These are phyloP conservation scores for Cassiopea andromeda DNA, from an alignment of 30 jellyfish, hydroid and myxozoan genomes.

Conservation along the genomic window DNA sequence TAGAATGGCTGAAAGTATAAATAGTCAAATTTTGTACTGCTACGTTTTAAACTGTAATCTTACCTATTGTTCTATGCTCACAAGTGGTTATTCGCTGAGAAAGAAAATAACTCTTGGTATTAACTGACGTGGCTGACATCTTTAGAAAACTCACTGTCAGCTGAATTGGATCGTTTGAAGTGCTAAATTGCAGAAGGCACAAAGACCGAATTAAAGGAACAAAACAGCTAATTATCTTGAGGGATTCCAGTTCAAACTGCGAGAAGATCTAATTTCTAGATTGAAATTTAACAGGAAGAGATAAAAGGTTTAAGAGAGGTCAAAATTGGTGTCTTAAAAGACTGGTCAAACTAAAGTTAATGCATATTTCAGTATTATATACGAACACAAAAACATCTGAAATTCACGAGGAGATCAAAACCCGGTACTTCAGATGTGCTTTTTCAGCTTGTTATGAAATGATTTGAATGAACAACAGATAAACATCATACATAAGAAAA, in stretches of 20 bases:
- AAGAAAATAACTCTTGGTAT: no score
- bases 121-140: no score
- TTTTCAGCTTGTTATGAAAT: constrained; percentile 4
- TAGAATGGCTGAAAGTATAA: no score
- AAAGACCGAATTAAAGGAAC: background rate
- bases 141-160: no score
- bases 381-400: background rate
- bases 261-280: background rate
- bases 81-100: no score
- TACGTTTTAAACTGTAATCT: no score
- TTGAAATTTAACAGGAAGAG: background rate
- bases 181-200: background rate
- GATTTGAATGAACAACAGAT: constrained; percentile 22
- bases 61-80: no score
- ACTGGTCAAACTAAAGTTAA: background rate
- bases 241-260: background rate
- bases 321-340: background rate
- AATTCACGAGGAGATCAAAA: constrained; percentile 40
- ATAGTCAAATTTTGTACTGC: no score
- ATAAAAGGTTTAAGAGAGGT: background rate
- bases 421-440: constrained; percentile 17
- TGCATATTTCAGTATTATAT: no score
- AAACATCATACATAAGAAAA: background rate
- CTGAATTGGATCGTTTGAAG: no score
- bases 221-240: background rate